These are phyloP conservation scores for Apantesis nais DNA, from an alignment of 2,888 invertebrate genomes.

Conservation along the genomic window DNA sequence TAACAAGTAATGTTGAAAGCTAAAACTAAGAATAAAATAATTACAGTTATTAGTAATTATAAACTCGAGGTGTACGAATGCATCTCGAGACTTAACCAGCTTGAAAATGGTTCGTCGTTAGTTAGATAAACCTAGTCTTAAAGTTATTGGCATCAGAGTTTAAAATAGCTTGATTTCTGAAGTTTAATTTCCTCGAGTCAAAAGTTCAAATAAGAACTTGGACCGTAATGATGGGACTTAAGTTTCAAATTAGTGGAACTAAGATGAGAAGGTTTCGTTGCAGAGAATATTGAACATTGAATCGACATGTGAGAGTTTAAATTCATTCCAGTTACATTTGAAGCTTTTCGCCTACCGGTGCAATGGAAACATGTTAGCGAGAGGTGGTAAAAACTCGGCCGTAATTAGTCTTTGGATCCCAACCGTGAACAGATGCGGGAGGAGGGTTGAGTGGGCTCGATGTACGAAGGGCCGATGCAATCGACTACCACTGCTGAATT, in stretches of 20 bases:
- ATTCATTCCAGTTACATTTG: slow-evolving; percentile 57
- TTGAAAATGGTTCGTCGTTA: slow-evolving; percentile 56
- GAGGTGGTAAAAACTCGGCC: slow-evolving; percentile 72
- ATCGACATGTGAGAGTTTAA: slow-evolving; percentile 56
- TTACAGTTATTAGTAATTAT: slow-evolving; percentile 73
- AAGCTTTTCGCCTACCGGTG: slow-evolving; percentile 59
- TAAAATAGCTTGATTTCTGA: slow-evolving; percentile 53
- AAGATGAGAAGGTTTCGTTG: slow-evolving; percentile 35
- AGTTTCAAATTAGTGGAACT: slow-evolving; percentile 59
- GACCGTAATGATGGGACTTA: slow-evolving; percentile 57
- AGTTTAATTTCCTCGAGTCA: slow-evolving; percentile 54
- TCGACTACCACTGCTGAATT: slow-evolving; percentile 53
- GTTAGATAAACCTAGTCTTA: slow-evolving; percentile 51
- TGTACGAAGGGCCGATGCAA: slow-evolving; percentile 56
- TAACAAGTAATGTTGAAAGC: slow-evolving; percentile 51
- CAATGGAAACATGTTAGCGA: slow-evolving; percentile 67
- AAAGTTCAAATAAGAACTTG: slow-evolving; percentile 52
- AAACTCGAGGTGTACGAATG: slow-evolving; percentile 67
- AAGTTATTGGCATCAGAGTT: slow-evolving; percentile 53
- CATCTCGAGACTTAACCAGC: slow-evolving; percentile 68
- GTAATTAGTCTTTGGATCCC: slow-evolving; percentile 78
- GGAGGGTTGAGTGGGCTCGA: slow-evolving; percentile 49
- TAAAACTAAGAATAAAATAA: slow-evolving; percentile 62
- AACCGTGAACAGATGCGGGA: slow-evolving; percentile 71
- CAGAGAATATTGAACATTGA: slow-evolving; percentile 60